Base-by-base conservation (phyloP, 1,140 invertebrate species). In the Nasonia longicornis region DNA sequence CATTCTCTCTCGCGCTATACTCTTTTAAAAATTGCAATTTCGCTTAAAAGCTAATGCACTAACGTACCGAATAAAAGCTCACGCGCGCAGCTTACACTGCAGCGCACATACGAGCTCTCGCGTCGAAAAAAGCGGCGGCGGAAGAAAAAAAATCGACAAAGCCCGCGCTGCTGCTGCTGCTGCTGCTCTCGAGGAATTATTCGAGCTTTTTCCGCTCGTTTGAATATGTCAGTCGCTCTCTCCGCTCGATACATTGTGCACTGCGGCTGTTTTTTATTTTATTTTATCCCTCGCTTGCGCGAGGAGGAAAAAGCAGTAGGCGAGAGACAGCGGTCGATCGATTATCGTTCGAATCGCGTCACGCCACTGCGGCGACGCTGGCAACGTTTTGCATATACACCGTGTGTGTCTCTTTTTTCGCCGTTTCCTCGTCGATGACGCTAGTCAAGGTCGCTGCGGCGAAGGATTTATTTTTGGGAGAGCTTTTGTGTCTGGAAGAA, bases 191-290 rank as follows among this genome's bases (percentile, higher is more conserved):
- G 52, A 58, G 11, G 26, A 75, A 80, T 74, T 80, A 76, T 80
- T 80, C 73, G 29, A 35, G 45, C 42, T 80, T 80, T 76, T 80
- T 80, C 58, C 38, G 63, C 52, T 76, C 42, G 73, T 75, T 66
- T 73, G 79, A 80, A 80, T 76, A 63, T 58, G 73, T 42, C 66
- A 63, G 73, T 31, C 64, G 38, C 31, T 48, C 66, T 48, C 66
- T 48, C 29, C 45, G 20, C 22, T 63, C 70, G 38, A 74, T 80
- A 74, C 26, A 74, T 67, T 48, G 58, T 74, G 58, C 20, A 38
- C 70, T n/a, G 70, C 11, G 26, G 20, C 31, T 71, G 38, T 74
- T 74, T 48, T 29, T 74, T 58, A 48, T 42, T 74, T 74, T 26
- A 52, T 71, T 75, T 76, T 71, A 42, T 58, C 52, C n/a, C 48